These are phyloP conservation scores for Channa striata DNA, from an alignment of 2,797 vertebrate species.

Conservation along the genomic window DNA sequence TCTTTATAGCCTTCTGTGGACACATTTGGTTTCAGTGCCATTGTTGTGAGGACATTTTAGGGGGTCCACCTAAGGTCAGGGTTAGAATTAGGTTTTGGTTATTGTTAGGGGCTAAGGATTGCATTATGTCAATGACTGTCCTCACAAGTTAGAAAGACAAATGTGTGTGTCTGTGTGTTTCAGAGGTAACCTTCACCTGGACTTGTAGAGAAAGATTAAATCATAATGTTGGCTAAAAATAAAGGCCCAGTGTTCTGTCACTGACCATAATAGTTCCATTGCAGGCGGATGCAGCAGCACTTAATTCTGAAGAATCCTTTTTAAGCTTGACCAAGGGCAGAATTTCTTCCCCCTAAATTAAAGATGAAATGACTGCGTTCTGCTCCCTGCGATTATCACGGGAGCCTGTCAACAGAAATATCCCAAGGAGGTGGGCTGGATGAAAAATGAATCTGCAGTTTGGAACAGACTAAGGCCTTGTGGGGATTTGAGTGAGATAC, in stretches of 20 bases:
- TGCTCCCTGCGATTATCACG: conserved; percentile 51
- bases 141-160: no score
- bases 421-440: conserved; percentile 32
- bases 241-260: conserved; percentile 39
- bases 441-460: conserved; percentile 68
- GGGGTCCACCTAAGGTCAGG: no score
- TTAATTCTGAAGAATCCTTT: conserved; percentile 43
- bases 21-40: no score
- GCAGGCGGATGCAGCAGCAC: conserved; percentile 36
- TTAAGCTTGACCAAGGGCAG: conserved; percentile 63
- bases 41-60: no score
- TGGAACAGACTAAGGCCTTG: conserved; percentile 15
- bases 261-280: conserved; percentile 23
- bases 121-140: no score
- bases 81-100: no score
- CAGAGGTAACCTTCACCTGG: conserved; percentile 64
- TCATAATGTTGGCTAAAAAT: conserved; percentile 44
- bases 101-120: no score
- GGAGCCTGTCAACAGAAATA: conserved; percentile 68
- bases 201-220: conserved; percentile 42
- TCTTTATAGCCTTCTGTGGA: no score
- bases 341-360: conserved; percentile 56
- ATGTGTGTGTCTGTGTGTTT: no score
- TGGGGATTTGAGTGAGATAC: conserved; percentile 44
- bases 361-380: conserved; percentile 66